phyloP scores from a whole-genome alignment of 2,113 vertebrate species.

The Thymallus thymallus region DNA sequence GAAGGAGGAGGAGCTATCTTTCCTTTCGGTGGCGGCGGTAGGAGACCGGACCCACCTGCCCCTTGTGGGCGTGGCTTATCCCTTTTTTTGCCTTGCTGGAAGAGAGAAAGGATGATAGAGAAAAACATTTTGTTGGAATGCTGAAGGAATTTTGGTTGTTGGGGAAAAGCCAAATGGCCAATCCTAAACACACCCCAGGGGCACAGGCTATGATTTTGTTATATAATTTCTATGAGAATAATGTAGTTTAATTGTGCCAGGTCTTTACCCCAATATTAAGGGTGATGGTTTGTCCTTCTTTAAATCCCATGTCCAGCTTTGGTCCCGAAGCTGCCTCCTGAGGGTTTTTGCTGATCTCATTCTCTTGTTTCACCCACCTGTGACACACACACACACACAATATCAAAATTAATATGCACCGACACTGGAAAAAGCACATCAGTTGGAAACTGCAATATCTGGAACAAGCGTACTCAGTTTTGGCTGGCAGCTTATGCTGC shows the following conservation, averaged over 20 bases:
- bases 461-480: constrained; percentile 26
- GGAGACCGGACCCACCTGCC: constrained; percentile 81
- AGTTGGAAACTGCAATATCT: background rate
- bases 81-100: constrained; percentile 84
- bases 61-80: constrained; percentile 80
- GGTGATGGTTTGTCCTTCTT: constrained; percentile 97
- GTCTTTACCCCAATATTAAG: constrained; percentile 89
- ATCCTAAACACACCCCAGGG: too few relatives aligned
- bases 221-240: background rate
- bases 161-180: too few relatives aligned
- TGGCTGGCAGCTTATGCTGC: constrained; percentile 5
- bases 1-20: constrained; percentile 78
- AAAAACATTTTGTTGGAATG: too few relatives aligned
- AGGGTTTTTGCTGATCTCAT: constrained; percentile 85
- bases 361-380: constrained; percentile 95
- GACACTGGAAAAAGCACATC: too few relatives aligned
- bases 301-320: constrained; percentile 93
- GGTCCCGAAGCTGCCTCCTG: constrained; percentile 82
- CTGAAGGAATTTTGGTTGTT: too few relatives aligned
- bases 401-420: too few relatives aligned
- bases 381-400: constrained; percentile 20
- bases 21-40: constrained; percentile 86
- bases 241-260: background rate
- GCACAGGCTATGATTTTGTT: constrained; percentile 49
- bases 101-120: constrained; percentile 47